Conservation (phyloP, 1,140 invertebrate species). For the Drosophila bipectinata region DNA sequence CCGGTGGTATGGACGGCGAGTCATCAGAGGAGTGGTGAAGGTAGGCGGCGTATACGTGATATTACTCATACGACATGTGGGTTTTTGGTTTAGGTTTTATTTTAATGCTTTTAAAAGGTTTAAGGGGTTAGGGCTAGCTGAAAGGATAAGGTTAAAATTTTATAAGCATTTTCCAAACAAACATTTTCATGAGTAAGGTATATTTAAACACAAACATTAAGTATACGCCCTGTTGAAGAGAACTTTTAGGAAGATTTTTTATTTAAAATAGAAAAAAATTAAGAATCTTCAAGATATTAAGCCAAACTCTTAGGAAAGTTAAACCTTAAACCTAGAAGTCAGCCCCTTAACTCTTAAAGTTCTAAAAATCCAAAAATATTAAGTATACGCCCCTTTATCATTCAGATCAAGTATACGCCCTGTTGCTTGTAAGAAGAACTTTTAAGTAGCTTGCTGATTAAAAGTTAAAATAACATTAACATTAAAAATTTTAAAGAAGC, state of each 20-base stretch:
- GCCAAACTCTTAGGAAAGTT: neutral
- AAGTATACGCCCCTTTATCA: no score
- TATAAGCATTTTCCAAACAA: neutral
- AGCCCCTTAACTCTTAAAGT: no score
- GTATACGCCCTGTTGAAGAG: constrained; percentile 6
- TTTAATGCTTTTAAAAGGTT: neutral
- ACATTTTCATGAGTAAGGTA: neutral
- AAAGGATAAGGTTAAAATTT: neutral
- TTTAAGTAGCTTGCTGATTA: no score
- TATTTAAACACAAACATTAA: constrained; percentile 4
- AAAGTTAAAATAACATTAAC: no score
- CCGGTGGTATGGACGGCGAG: constrained; percentile 88
- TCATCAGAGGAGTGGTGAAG: constrained; percentile 57
- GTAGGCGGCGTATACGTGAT: neutral
- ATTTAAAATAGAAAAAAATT: neutral
- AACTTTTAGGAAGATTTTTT: no score
- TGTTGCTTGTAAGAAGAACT: no score
- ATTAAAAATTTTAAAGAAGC: no score
- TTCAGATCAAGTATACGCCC: no score
- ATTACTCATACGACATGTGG: neutral
- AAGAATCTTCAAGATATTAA: neutral
- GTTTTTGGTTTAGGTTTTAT: neutral
- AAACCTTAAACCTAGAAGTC: neutral
- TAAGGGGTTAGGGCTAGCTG: neutral
- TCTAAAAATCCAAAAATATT: no score